Evolutionary conservation across 2,113 vertebrate genomes (phyloP).

Genomic region (Greenwoodochromis staneri): DNA sequence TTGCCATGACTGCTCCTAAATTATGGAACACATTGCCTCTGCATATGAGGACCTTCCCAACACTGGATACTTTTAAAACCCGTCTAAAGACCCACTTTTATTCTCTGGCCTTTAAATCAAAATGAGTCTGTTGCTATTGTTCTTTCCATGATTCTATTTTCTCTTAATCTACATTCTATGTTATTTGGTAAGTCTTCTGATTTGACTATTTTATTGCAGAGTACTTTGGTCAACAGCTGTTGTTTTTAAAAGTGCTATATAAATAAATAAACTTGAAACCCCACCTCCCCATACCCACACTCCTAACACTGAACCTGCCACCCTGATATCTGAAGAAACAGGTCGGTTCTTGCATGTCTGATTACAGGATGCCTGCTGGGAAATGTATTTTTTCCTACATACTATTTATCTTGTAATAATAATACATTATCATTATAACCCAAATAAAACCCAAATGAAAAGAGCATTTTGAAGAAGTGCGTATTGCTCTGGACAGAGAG

Average conservation of each 20-base stretch:
- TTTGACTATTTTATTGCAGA: not conserved
- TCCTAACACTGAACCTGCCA: accelerated
- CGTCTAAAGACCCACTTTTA: not conserved
- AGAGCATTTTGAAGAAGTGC: not conserved
- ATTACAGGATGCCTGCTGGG: not conserved
- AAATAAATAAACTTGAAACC: not conserved
- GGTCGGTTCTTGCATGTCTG: not conserved
- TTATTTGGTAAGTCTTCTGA: not conserved
- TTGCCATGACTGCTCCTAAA: not conserved
- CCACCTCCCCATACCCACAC: not conserved
- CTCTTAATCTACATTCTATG: not conserved
- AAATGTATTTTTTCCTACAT: not conserved
- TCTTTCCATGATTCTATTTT: not conserved
- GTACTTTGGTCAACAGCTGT: not conserved
- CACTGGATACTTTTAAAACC: not conserved
- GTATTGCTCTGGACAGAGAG: not conserved
- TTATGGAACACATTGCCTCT: not conserved
- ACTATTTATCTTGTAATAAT: not conserved
- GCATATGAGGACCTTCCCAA: not conserved
- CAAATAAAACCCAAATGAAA: not conserved
- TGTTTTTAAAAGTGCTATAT: not conserved
- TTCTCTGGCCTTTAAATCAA: not conserved
- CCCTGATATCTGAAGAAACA: not conserved
- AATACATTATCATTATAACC: not conserved
- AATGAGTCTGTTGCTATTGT: not conserved